Conservation (phyloP, 2,797 vertebrate species). For the Helicolenus hilgendorfi region DNA sequence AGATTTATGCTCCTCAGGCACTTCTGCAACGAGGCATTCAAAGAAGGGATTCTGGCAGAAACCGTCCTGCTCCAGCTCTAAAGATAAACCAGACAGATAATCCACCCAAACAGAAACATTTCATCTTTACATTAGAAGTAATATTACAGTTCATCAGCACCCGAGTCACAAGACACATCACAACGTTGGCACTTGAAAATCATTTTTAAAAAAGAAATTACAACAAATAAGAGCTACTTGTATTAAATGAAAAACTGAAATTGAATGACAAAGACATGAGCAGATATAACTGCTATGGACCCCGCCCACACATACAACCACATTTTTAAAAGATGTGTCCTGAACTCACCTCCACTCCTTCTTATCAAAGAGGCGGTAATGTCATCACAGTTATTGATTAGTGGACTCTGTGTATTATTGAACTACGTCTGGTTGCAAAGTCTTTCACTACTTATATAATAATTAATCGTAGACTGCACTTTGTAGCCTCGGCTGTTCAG, state of each 20-base stretch:
- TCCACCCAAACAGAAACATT: background rate
- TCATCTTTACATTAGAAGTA: background rate
- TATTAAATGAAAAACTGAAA: too few relatives aligned
- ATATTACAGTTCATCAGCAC: background rate
- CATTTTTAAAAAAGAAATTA: background rate
- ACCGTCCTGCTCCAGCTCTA: constrained; percentile 90
- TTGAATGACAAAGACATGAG: too few relatives aligned
- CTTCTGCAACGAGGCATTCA: constrained; percentile 91
- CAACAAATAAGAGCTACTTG: background rate
- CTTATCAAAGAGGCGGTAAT: background rate
- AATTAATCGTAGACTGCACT: background rate
- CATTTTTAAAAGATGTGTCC: background rate
- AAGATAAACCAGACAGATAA: constrained; percentile 5
- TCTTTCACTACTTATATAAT: background rate
- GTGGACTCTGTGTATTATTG: background rate
- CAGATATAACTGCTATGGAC: too few relatives aligned
- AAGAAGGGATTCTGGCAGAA: constrained; percentile 90
- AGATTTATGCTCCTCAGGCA: constrained; percentile 78
- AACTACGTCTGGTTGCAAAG: background rate
- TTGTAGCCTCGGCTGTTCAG: background rate
- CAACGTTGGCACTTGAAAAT: background rate
- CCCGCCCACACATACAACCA: background rate
- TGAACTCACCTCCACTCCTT: background rate
- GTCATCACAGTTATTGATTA: background rate
- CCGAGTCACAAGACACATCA: background rate